Evolutionary conservation across 92 coral and sea anemone species (phyloP), one percentile per base, ranked within the genome.

Genomic region (Ricordea florida): DNA sequence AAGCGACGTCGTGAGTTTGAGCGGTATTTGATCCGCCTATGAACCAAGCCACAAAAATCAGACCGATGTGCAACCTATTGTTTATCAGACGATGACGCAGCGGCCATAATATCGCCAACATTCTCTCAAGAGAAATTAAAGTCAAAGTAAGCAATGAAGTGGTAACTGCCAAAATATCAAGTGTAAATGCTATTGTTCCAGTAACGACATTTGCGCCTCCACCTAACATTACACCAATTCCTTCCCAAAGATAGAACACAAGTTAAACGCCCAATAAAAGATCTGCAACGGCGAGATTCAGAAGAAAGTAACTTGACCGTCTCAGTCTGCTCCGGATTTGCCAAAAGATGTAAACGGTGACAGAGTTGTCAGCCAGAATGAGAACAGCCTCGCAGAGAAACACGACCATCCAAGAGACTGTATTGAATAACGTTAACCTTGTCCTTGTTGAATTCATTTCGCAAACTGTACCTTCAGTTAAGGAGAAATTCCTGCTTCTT

Each of bases 251-350:
- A 11, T 20, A 41, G 3, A 62, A 15, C 6, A n/a, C 43, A 14
- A 62, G 27, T 26, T 50, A 18, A 1, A 41, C 10, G 15, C 69
- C 69, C 16, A 62, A 50, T 8, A 42, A 40, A 10, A 62, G 13
- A 25, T 62, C 69, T 15, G 52, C 69, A 26, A 42, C 52, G 40
- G 69, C 52, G 17, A 62, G 69, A 42, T 62, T 62, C 25, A 62
- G 40, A 38, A 62, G 69, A 28, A 62, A 27, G 28, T 62, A 62
- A 26, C 69, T 40, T 25, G 69, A 16, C n/a, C 69, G 69, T 26
- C 29, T 62, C 52, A 62, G 18, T n/a, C 69, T 50, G 26, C 29
- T 62, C n/a, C 69, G 69, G 28, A 62, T 41, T 23, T 27, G 40
- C 69, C 69, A 62, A 23, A 62, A 62, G 25, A 62, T 42, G 69